These are phyloP conservation scores for Battus philenor DNA, from an alignment of 1,140 invertebrate species.

Conservation along the genomic window DNA sequence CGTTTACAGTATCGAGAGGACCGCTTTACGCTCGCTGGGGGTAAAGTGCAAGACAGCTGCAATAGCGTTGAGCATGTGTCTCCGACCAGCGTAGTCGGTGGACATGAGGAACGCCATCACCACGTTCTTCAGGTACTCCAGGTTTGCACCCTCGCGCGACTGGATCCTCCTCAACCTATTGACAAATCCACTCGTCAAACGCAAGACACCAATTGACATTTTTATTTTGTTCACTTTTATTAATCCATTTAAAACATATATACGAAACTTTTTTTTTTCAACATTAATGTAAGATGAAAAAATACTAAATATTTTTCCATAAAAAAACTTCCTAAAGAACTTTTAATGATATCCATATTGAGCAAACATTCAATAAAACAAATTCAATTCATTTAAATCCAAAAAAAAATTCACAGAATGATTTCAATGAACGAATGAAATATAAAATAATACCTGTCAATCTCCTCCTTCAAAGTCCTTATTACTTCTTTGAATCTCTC, in stretches of 20 bases:
- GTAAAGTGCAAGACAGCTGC: conserved; percentile 90
- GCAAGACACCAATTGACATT: too few species aligned
- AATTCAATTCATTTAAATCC: too few species aligned
- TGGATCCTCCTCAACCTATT: conserved; percentile 84
- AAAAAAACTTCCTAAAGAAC: not conserved
- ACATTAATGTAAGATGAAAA: too few species aligned
- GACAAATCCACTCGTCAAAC: conserved; percentile 21
- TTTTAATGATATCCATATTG: not conserved
- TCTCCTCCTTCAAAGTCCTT: conserved; percentile 76
- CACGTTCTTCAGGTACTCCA: conserved; percentile 95
- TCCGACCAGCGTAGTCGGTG: conserved; percentile 80
- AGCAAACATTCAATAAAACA: too few species aligned
- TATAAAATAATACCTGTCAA: conserved; percentile 72
- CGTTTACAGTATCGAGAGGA: conserved; percentile 21
- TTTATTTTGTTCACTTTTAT: too few species aligned
- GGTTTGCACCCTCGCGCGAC: conserved; percentile 88
- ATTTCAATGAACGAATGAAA: not conserved
- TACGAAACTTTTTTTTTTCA: not conserved
- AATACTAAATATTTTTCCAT: too few species aligned
- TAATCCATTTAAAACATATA: too few species aligned
- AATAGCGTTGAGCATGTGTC: conserved; percentile 93
- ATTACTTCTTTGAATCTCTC: conserved; percentile 71
- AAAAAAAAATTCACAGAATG: too few species aligned
- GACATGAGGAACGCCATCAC: conserved; percentile 88
- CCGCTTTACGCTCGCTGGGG: conserved; percentile 76